A percentile compares a stretch with the other conserved stretches of the same genome.
These are phyloP conservation scores for Ectobius pallidus DNA, from an alignment of 2,888 invertebrate species.

Conservation along the genomic window DNA sequence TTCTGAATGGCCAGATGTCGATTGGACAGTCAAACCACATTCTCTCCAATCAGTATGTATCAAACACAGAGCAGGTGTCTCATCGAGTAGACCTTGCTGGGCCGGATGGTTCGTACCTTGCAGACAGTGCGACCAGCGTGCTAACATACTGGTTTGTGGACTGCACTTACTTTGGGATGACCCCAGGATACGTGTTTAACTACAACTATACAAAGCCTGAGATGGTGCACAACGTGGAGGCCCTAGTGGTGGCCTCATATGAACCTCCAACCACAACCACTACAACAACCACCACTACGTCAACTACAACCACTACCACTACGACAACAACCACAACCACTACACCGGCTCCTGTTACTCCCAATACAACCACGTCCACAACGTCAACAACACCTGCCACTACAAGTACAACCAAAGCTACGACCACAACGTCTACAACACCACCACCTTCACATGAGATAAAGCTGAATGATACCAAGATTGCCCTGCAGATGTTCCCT, in stretches of 20 bases:
- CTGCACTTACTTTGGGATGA: slow-evolving; percentile 71
- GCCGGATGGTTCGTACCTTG: slow-evolving; percentile 66
- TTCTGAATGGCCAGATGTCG: slow-evolving; percentile 70
- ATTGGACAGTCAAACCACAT: slow-evolving; percentile 67
- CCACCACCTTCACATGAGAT: slow-evolving; percentile 35
- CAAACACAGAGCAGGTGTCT: slow-evolving; percentile 63
- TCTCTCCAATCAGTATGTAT: slow-evolving; percentile 65
- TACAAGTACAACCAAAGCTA: slow-evolving; percentile 42
- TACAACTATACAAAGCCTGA: slow-evolving; percentile 69
- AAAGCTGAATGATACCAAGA: background rate
- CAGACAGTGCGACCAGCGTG: slow-evolving; percentile 60
- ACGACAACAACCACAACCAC: slow-evolving; percentile 53
- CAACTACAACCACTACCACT: slow-evolving; percentile 57
- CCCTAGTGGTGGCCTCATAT: slow-evolving; percentile 72
- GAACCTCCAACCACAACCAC: slow-evolving; percentile 57
- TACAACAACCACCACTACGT: slow-evolving; percentile 58
- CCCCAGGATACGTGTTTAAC: slow-evolving; percentile 64
- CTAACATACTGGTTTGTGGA: slow-evolving; percentile 81
- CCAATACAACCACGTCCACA: slow-evolving; percentile 54
- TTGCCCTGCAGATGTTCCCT: background rate
- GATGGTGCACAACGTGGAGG: slow-evolving; percentile 67
- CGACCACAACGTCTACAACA: background rate
- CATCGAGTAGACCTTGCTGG: slow-evolving; percentile 65
- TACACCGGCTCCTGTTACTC: slow-evolving; percentile 52
- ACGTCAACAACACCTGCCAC: slow-evolving; percentile 51